Percentiles rank a stretch among this genome's conserved stretches.
phyloP scores from a whole-genome alignment of 2,113 vertebrate species.

The Otocyon megalotis region DNA sequence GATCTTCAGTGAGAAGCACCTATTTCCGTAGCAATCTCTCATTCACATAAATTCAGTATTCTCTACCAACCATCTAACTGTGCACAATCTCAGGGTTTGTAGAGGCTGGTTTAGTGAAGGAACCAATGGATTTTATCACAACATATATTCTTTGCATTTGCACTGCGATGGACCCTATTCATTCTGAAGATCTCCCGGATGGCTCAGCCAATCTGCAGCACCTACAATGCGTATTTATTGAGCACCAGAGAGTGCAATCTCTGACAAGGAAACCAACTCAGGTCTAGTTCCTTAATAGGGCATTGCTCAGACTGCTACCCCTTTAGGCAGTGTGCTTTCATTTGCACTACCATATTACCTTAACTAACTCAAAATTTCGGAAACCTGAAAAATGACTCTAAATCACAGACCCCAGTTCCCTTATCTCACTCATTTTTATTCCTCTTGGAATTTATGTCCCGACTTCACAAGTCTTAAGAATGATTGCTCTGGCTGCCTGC shows the following conservation, averaged over 20 bases:
- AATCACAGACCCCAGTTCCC: neutral
- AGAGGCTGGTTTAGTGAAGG: neutral
- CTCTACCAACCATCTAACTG: neutral
- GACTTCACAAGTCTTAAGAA: slow-evolving; percentile 36
- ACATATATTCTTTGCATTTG: neutral
- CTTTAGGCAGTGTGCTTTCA: neutral
- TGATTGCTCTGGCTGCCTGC: slow-evolving; percentile 46
- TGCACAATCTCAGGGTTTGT: neutral
- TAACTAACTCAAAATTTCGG: slow-evolving; percentile 38
- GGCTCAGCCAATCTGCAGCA: neutral
- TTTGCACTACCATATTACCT: neutral
- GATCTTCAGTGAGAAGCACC: neutral
- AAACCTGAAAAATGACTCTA: slow-evolving; percentile 36
- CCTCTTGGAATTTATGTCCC: slow-evolving; percentile 51
- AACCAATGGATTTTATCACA: neutral
- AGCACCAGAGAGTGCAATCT: neutral
- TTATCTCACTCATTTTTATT: slow-evolving; percentile 47
- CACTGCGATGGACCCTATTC: neutral
- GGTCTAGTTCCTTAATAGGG: neutral
- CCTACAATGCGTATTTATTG: neutral
- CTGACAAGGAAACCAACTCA: neutral
- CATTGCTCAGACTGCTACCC: neutral
- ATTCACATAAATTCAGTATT: neutral
- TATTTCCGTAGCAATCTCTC: neutral
- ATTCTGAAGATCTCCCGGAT: neutral